These are phyloP conservation scores for Petrolisthes cinctipes DNA, from an alignment of 2,888 invertebrate species.

Conservation along the genomic window DNA sequence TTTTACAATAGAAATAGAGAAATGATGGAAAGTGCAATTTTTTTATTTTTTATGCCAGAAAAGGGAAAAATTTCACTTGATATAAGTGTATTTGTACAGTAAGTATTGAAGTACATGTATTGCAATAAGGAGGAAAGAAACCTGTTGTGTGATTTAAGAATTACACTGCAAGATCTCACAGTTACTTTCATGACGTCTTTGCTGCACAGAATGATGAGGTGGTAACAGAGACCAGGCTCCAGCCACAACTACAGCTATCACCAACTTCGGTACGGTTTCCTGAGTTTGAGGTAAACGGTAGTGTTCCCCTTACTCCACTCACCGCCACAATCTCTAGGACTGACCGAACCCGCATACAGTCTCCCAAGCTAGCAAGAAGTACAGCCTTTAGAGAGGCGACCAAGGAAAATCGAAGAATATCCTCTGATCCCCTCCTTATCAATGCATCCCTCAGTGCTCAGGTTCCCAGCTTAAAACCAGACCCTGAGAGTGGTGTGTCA, in stretches of 20 bases:
- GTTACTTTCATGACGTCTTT: background rate
- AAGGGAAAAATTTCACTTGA: too few species aligned
- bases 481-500: slow-evolving; percentile 2
- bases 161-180: background rate
- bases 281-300: slow-evolving; percentile 42
- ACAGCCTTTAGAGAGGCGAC: slow-evolving; percentile 41
- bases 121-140: too few species aligned
- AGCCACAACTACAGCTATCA: background rate
- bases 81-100: too few species aligned
- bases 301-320: slow-evolving; percentile 41
- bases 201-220: slow-evolving; percentile 26
- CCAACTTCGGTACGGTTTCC: slow-evolving; percentile 2
- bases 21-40: too few species aligned
- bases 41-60: too few species aligned
- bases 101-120: too few species aligned
- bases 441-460: background rate
- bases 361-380: slow-evolving; percentile 40
- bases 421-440: background rate
- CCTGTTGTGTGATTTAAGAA: background rate
- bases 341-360: slow-evolving; percentile 32
- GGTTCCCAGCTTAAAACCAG: slow-evolving; percentile 14
- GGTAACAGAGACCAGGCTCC: slow-evolving; percentile 1
- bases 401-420: background rate
- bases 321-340: slow-evolving; percentile 41
- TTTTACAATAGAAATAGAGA: too few species aligned